phyloP scores from a whole-genome alignment of 2,888 invertebrate genomes.

The Hyalella azteca region DNA sequence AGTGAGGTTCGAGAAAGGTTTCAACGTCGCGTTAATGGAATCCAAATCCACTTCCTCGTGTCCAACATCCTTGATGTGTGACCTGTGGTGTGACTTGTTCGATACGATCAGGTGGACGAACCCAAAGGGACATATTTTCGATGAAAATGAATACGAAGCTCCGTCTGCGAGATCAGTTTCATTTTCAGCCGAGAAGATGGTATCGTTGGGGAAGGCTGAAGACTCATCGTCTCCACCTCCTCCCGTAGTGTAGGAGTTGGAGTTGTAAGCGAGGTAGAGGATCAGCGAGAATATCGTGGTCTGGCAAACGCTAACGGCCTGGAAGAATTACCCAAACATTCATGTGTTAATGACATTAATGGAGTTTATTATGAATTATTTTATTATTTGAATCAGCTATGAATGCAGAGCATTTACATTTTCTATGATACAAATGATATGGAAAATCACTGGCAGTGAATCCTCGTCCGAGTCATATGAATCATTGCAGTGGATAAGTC shows the following conservation, averaged over 20 bases:
- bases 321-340: neutral
- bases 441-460: too few relatives aligned
- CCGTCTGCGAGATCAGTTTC: conserved; percentile 20
- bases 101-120: conserved; percentile 40
- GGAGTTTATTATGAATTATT: neutral
- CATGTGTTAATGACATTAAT: too few relatives aligned
- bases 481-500: neutral
- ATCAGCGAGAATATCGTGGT: conserved; percentile 49
- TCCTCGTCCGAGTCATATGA: too few relatives aligned
- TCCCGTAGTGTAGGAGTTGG: conserved; percentile 31
- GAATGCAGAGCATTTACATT: too few relatives aligned
- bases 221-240: neutral
- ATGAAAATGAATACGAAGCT: conserved; percentile 44
- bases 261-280: conserved; percentile 45
- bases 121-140: conserved; percentile 42
- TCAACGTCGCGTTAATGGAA: neutral
- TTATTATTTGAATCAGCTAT: too few relatives aligned
- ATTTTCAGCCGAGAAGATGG: conserved; percentile 10
- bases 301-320: conserved; percentile 51
- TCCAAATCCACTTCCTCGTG: neutral
- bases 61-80: neutral
- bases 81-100: neutral
- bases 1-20: neutral
- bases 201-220: neutral
- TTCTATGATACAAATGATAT: too few relatives aligned